phyloP scores from a whole-genome alignment of 2,113 vertebrate genomes.

The Gasterosteus nipponicus region DNA sequence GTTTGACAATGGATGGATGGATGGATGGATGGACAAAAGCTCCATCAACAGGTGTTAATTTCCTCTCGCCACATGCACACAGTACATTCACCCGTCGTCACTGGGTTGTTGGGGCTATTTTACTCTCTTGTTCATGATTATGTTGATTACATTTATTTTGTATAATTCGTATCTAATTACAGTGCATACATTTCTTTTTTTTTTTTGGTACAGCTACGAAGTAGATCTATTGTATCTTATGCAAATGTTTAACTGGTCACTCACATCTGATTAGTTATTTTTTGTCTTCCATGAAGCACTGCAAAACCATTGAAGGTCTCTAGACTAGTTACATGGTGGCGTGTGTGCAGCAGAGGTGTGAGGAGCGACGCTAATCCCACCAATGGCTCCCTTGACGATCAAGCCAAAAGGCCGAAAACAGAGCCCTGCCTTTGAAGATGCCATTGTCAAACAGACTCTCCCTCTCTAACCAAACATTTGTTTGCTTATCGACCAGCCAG shows the following conservation, averaged over 20 bases:
- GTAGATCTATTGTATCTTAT: not conserved
- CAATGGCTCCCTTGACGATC: conserved; percentile 28
- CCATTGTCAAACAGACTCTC: not conserved
- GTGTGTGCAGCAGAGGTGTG: conserved; percentile 29
- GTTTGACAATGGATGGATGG: too few species aligned
- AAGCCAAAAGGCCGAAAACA: conserved; percentile 6
- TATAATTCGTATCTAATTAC: too few species aligned
- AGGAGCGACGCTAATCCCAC: conserved; percentile 14
- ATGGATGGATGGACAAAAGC: too few species aligned
- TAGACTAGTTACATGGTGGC: conserved; percentile 34
- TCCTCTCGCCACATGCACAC: too few species aligned
- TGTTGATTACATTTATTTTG: too few species aligned
- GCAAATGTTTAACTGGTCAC: conserved; percentile 7
- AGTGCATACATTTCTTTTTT: too few species aligned
- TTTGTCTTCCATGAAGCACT: not conserved
- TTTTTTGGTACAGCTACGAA: not conserved
- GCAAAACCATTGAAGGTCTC: conserved; percentile 6
- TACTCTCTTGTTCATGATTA: too few species aligned
- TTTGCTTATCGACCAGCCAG: conserved; percentile 52
- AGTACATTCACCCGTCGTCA: too few species aligned
- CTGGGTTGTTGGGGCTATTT: too few species aligned
- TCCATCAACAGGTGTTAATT: too few species aligned
- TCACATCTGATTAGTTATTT: conserved; percentile 10
- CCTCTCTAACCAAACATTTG: conserved; percentile 12
- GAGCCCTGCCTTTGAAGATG: conserved; percentile 11